Evolutionary conservation across 2,888 invertebrate genomes (phyloP).

Genomic region (Trisateles emortualis): DNA sequence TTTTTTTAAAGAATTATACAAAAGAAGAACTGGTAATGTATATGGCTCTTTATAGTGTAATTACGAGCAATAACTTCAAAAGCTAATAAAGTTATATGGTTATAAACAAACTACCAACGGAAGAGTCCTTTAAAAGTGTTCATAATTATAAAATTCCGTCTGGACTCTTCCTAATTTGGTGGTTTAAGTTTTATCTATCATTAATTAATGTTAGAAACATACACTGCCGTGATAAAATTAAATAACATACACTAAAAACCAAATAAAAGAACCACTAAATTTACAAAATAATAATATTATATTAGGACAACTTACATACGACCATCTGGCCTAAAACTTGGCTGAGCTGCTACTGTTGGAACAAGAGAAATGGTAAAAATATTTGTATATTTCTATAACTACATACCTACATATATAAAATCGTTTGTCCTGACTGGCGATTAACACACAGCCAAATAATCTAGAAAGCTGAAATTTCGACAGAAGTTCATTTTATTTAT

Average conservation of each 20-base stretch:
- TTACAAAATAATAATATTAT: no score
- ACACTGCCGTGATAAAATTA: neutral
- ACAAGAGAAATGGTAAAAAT: no score
- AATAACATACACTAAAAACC: neutral
- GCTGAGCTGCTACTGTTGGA: no score
- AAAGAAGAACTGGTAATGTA: constrained; percentile 8
- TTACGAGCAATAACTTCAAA: constrained; percentile 51
- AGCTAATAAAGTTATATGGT: constrained; percentile 63
- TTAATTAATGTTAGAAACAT: constrained; percentile 38
- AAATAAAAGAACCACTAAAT: neutral
- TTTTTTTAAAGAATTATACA: no score
- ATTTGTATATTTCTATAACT: no score
- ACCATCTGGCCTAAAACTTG: no score
- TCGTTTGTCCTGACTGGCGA: no score
- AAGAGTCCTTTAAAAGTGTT: constrained; percentile 50
- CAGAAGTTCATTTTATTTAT: no score
- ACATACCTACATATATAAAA: no score
- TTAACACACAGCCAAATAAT: no score
- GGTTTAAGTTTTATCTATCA: constrained; percentile 44
- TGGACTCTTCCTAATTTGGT: constrained; percentile 55
- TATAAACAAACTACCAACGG: constrained; percentile 58
- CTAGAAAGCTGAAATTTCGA: no score
- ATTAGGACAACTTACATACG: no score
- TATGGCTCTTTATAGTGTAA: constrained; percentile 36
- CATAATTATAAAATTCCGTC: constrained; percentile 55